Conservation (phyloP, 2,888 invertebrate species). For the Drosophila yooni region DNA sequence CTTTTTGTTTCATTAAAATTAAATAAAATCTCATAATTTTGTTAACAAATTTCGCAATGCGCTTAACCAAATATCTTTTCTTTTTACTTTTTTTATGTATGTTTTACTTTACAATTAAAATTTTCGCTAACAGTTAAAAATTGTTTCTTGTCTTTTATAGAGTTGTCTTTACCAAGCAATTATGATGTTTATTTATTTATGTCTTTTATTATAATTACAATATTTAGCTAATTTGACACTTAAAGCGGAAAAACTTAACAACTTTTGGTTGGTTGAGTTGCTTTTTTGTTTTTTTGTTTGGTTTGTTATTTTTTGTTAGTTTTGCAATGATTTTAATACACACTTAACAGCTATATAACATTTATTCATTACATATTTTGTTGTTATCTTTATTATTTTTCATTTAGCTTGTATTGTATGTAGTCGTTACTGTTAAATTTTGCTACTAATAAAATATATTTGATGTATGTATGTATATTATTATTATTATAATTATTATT, state of each 20-base stretch:
- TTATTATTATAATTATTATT: conserved; percentile 25
- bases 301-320: conserved; percentile 39
- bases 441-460: conserved; percentile 80
- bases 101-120: conserved; percentile 75
- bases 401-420: conserved; percentile 42
- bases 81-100: conserved; percentile 15
- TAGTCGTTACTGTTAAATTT: conserved; percentile 68
- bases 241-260: conserved; percentile 83
- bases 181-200: conserved; percentile 36
- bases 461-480: conserved; percentile 65
- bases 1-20: conserved; percentile 59
- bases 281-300: conserved; percentile 24
- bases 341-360: conserved; percentile 73
- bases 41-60: conserved; percentile 71
- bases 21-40: conserved; percentile 71
- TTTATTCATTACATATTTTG: conserved; percentile 48
- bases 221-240: conserved; percentile 80
- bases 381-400: conserved; percentile 32
- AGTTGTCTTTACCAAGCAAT: conserved; percentile 60
- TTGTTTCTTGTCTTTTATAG: conserved; percentile 53
- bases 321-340: conserved; percentile 66
- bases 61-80: conserved; percentile 61
- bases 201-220: conserved; percentile 66
- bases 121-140: conserved; percentile 80
- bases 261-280: conserved; percentile 66